phyloP scores from a whole-genome alignment of 2,797 vertebrate genomes.

The Myoxocephalus aenaeus region DNA sequence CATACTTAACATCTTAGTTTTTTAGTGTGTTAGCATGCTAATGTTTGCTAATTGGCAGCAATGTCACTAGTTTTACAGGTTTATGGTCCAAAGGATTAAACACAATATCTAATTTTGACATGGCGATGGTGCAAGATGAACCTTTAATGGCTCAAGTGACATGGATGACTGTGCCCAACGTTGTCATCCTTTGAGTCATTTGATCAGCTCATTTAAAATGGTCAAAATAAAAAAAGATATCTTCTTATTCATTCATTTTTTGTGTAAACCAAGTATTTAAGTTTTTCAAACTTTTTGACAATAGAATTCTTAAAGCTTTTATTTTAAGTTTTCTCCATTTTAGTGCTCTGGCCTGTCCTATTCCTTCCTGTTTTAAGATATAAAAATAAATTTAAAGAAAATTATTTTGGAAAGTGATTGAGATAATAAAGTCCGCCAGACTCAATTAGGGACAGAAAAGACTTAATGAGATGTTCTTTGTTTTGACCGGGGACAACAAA shows the following conservation, averaged over 20 bases:
- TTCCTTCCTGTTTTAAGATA: not conserved
- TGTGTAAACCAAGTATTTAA: not conserved
- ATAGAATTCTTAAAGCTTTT: too few relatives aligned
- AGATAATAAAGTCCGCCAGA: not conserved
- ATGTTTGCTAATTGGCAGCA: not conserved
- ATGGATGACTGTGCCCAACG: too few relatives aligned
- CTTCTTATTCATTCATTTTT: too few relatives aligned
- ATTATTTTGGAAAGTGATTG: not conserved
- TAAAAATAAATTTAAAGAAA: not conserved
- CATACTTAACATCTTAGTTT: not conserved
- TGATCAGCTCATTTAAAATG: too few relatives aligned
- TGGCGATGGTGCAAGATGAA: not conserved
- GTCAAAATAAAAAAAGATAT: not conserved
- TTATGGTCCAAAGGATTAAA: not conserved
- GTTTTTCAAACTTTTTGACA: not conserved
- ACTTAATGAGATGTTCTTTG: not conserved
- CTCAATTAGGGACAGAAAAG: not conserved
- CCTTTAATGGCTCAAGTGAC: not conserved
- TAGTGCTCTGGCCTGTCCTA: not conserved
- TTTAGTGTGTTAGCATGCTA: not conserved
- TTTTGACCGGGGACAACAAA: slow-evolving; percentile 18
- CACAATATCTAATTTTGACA: not conserved
- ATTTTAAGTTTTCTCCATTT: too few relatives aligned
- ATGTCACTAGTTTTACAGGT: not conserved
- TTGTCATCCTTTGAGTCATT: too few relatives aligned